These are phyloP conservation scores for Alcedo quadribrachys DNA, from an alignment of 2,797 vertebrate genomes.

Conservation along the genomic window DNA sequence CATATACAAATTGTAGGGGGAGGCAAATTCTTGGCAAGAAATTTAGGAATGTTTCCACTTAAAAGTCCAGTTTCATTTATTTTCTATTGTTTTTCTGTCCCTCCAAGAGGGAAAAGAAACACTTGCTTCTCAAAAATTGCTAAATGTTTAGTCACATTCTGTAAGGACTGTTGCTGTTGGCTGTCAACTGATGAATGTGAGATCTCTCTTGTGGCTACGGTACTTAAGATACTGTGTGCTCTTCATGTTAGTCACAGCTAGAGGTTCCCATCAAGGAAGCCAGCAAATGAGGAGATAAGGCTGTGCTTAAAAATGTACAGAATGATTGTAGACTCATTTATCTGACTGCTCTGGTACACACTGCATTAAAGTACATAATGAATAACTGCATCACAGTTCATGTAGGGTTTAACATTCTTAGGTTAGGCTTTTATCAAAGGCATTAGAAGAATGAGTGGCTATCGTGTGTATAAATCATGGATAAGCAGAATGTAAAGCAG, in stretches of 20 bases:
- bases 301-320: conserved; percentile 46
- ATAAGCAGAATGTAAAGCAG: conserved; percentile 6
- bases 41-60: conserved; percentile 27
- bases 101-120: neutral
- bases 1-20: conserved; percentile 65
- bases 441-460: conserved; percentile 52
- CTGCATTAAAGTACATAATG: conserved; percentile 24
- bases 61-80: neutral
- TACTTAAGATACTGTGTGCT: conserved; percentile 34
- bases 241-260: conserved; percentile 21
- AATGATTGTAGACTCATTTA: conserved; percentile 41
- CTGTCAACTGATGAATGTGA: conserved; percentile 43
- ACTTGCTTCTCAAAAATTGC: conserved; percentile 8
- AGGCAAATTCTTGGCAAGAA: conserved; percentile 63
- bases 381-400: conserved; percentile 51
- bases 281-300: conserved; percentile 56
- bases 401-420: conserved; percentile 66
- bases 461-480: conserved; percentile 21
- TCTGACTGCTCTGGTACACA: neutral
- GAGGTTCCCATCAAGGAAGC: conserved; percentile 46
- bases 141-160: neutral
- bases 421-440: conserved; percentile 54
- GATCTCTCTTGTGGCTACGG: neutral
- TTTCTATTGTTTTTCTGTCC: neutral
- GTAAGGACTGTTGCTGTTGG: neutral